These are phyloP conservation scores for Psettodes erumei DNA, from an alignment of 2,113 vertebrate genomes.

Conservation along the genomic window DNA sequence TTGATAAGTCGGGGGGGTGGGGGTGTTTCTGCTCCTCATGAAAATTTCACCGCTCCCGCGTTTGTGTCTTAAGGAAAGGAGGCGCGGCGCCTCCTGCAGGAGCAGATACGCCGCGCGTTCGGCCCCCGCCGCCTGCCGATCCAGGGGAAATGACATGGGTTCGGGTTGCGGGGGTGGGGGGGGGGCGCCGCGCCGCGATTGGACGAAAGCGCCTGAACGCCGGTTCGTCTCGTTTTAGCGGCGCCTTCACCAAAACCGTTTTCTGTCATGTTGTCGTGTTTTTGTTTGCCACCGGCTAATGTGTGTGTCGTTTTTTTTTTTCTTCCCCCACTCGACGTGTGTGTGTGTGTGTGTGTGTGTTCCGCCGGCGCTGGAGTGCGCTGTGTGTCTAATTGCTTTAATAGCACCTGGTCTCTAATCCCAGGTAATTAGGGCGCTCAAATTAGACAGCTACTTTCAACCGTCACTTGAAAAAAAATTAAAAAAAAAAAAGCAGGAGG, in stretches of 20 bases:
- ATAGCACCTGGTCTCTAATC: slow-evolving; percentile 85
- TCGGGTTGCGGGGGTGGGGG: neutral
- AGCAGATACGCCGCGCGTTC: slow-evolving; percentile 65
- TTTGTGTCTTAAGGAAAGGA: slow-evolving; percentile 73
- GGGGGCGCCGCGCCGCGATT: neutral
- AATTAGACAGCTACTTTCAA: slow-evolving; percentile 85
- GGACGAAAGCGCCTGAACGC: neutral
- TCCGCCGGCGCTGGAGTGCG: slow-evolving; percentile 71
- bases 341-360: slow-evolving; percentile 23
- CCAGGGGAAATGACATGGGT: slow-evolving; percentile 42
- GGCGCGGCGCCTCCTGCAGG: slow-evolving; percentile 46
- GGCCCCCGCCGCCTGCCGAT: too few relatives aligned
- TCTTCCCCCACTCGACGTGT: neutral
- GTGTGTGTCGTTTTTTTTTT: slow-evolving; percentile 14
- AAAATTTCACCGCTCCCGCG: slow-evolving; percentile 68
- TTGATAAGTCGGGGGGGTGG: slow-evolving; percentile 82
- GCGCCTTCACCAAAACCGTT: too few relatives aligned
- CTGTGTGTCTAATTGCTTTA: slow-evolving; percentile 85
- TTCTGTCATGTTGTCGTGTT: neutral
- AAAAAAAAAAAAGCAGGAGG: slow-evolving; percentile 72
- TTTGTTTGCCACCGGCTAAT: slow-evolving; percentile 19
- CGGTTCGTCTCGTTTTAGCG: too few relatives aligned
- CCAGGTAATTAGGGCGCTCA: slow-evolving; percentile 83
- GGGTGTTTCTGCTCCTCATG: slow-evolving; percentile 72
- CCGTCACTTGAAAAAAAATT: slow-evolving; percentile 81